Evolutionary conservation across 2,113 vertebrate genomes (phyloP).

Genomic region (Okapia johnstoni): DNA sequence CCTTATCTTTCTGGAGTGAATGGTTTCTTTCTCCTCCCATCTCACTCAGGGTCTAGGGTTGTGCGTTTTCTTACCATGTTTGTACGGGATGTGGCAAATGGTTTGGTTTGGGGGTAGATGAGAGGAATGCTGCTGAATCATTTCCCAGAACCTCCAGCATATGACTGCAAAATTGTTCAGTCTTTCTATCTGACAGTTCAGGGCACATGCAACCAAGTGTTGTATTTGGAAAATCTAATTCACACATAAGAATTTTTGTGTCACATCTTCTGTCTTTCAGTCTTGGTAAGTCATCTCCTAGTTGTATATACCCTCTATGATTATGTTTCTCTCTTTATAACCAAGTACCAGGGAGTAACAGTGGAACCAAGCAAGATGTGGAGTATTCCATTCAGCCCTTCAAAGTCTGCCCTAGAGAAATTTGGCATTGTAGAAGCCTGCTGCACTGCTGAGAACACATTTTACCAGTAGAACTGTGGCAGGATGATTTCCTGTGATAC

Average conservation of each 20-base stretch:
- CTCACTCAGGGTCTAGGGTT: background rate
- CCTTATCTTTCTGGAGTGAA: background rate
- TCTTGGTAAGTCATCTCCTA: background rate
- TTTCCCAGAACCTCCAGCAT: background rate
- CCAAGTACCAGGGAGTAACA: background rate
- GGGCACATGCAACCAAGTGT: background rate
- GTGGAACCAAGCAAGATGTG: background rate
- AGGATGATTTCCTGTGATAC: background rate
- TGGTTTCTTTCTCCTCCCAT: background rate
- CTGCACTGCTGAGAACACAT: background rate
- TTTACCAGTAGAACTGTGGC: background rate
- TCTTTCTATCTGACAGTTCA: background rate
- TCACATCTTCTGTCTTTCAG: background rate
- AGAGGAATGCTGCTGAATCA: background rate
- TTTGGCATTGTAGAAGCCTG: background rate
- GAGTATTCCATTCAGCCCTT: background rate
- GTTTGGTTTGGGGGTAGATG: slow-evolving; percentile 5
- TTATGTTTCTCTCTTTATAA: background rate
- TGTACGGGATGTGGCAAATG: slow-evolving; percentile 32
- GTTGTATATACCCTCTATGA: background rate
- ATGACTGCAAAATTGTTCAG: background rate
- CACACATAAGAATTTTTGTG: background rate
- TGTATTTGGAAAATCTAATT: background rate
- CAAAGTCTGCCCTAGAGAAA: background rate
- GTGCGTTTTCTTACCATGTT: background rate